A percentile compares a stretch with the other conserved stretches of the same genome.
Conservation (phyloP, 2,797 vertebrate genomes). For the Platalea minor region DNA sequence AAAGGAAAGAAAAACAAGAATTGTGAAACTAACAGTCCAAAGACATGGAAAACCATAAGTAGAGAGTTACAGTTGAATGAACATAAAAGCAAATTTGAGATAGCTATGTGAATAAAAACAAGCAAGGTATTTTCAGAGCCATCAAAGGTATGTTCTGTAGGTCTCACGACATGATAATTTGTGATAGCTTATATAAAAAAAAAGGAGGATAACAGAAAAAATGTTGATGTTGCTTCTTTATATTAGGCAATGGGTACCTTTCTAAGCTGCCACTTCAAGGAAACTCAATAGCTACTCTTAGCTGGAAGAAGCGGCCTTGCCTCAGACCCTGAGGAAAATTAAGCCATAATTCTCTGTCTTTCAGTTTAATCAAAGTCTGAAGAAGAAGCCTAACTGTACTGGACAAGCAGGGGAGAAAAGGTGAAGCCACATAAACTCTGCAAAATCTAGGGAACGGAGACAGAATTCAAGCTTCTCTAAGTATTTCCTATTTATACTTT, state of each 20-base stretch:
- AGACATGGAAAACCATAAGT: background rate
- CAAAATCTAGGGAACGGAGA: background rate
- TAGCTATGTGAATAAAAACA: background rate
- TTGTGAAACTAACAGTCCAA: background rate
- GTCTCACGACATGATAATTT: background rate
- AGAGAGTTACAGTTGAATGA: background rate
- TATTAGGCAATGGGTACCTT: background rate
- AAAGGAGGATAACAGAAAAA: background rate
- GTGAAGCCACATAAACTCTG: background rate
- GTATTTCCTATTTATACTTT: background rate
- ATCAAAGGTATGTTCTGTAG: background rate
- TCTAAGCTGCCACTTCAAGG: background rate
- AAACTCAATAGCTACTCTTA: background rate
- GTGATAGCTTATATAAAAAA: background rate
- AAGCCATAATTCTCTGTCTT: background rate
- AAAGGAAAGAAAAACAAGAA: background rate
- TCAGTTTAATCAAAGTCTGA: background rate
- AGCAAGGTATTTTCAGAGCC: background rate
- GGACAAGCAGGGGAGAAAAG: background rate
- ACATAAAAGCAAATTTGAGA: background rate
- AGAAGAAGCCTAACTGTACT: background rate
- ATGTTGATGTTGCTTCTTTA: background rate
- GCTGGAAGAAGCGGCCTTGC: background rate
- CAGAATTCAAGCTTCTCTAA: background rate
- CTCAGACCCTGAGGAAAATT: background rate